Evolutionary conservation across 1,140 invertebrate species (phyloP).

Genomic region (Cydia strobilella): DNA sequence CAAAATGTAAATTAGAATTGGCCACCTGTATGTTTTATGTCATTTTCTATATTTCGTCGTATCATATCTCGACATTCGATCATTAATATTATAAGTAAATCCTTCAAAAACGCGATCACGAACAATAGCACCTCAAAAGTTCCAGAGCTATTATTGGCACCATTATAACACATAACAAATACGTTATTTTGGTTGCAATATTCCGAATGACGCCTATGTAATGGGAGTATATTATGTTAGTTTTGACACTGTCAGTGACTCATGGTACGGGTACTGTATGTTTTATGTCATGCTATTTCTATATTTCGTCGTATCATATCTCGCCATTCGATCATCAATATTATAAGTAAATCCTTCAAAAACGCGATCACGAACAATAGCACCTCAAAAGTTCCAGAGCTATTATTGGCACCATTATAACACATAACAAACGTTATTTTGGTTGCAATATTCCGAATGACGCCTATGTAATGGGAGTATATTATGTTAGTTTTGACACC

Average conservation of each 20-base stretch:
- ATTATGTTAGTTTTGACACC: too few relatives aligned
- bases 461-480: too few relatives aligned
- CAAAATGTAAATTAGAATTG: too few relatives aligned
- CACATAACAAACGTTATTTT: constrained; percentile 28
- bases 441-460: constrained; percentile 17
- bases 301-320: neutral
- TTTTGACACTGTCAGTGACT: too few relatives aligned
- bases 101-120: neutral
- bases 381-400: constrained; percentile 13
- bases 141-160: constrained; percentile 22
- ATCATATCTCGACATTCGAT: neutral
- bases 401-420: constrained; percentile 21
- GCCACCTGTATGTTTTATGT: too few relatives aligned
- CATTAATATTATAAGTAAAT: neutral
- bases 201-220: too few relatives aligned
- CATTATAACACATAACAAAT: constrained; percentile 23
- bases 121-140: constrained; percentile 2
- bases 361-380: neutral
- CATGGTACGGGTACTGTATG: too few relatives aligned
- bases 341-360: neutral
- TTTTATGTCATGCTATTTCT: neutral
- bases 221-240: too few relatives aligned
- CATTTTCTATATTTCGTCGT: neutral
- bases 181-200: constrained; percentile 25
- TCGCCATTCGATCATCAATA: neutral